phyloP scores from a whole-genome alignment of 2,888 invertebrate species.

The Morinoia aosen region DNA sequence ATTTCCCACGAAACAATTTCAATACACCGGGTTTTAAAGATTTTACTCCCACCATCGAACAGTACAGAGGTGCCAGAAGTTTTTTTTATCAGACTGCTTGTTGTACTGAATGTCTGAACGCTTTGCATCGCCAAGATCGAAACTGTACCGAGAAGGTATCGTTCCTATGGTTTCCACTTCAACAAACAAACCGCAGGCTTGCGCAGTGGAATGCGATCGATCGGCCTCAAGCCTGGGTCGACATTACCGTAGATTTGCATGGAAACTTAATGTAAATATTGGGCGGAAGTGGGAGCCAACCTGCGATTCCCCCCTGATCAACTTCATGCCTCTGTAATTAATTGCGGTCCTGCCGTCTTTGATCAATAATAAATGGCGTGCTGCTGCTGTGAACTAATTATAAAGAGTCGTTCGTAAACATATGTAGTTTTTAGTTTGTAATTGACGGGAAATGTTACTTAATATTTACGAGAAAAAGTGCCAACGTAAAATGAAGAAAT shows the following conservation, averaged over 20 bases:
- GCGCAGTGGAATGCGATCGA: background rate
- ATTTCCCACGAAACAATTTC: background rate
- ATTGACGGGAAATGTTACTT: too few relatives aligned
- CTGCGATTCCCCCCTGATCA: background rate
- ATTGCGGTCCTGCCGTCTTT: background rate
- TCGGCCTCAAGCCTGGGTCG: background rate
- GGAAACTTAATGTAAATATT: background rate
- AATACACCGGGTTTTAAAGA: background rate
- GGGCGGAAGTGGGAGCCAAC: background rate
- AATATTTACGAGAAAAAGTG: too few relatives aligned
- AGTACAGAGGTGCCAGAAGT: background rate
- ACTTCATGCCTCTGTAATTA: background rate
- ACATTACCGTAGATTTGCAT: background rate
- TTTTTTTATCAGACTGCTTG: background rate
- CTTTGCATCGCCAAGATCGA: background rate
- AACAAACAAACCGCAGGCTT: conserved; percentile 12
- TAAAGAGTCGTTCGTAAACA: too few relatives aligned
- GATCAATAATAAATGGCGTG: background rate
- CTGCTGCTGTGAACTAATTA: background rate
- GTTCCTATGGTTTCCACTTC: conserved; percentile 47
- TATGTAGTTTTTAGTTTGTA: too few relatives aligned
- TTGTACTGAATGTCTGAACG: background rate
- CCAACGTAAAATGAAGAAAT: too few relatives aligned
- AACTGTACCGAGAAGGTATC: background rate
- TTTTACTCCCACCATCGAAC: background rate